Base-by-base conservation (phyloP, 2,888 invertebrate genomes). In the Tholera decimalis region DNA sequence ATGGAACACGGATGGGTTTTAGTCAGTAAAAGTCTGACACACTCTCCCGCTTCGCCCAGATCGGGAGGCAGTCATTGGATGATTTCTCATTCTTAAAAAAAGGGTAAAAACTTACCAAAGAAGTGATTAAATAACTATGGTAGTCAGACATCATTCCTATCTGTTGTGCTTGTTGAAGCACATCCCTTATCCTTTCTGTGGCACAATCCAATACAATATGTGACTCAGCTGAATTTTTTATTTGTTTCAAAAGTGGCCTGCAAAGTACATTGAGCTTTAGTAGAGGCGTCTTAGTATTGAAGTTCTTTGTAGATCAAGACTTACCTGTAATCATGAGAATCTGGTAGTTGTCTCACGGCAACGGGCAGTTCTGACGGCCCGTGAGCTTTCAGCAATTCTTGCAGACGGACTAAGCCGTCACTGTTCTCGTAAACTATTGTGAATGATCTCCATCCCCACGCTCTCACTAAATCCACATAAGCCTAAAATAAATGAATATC, bases 91-190 rank as follows among this genome's bases (percentile, higher is more conserved):
- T n/a, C n/a, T n/a, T n/a, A n/a, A n/a, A n/a, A n/a, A n/a, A n/a
- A n/a, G n/a, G n/a, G n/a, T n/a, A n/a, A 9, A 22, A 4, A 35
- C 96, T 96, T 95, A 98, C 98, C 96, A 99, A 92, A 3, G 98
- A 98, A 1, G 99, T 99, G 80, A 99, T 98, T 83, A 99, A 96
- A 89, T 98, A 99, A 92, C 98, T 98, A 92, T 99, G 98, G 89
- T 98, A 98, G 89, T 98, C 98, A 76, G 98, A 98, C 98, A 99
- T 98, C 98, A 99, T 98, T 74, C 99, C 99, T 80, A 99, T 98
- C 95, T 99, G 98, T 92, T 99, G 98, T 11, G 99, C 99, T 92
- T 99, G 98, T 87, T 98, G 98, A 63, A 99, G 93, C 24, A 99
- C 98, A 83, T 98, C 97, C 86, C 98, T 97, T 77, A 98, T 98